These are phyloP conservation scores for Morphnarchus princeps DNA, from an alignment of 2,113 vertebrate species.

Conservation along the genomic window DNA sequence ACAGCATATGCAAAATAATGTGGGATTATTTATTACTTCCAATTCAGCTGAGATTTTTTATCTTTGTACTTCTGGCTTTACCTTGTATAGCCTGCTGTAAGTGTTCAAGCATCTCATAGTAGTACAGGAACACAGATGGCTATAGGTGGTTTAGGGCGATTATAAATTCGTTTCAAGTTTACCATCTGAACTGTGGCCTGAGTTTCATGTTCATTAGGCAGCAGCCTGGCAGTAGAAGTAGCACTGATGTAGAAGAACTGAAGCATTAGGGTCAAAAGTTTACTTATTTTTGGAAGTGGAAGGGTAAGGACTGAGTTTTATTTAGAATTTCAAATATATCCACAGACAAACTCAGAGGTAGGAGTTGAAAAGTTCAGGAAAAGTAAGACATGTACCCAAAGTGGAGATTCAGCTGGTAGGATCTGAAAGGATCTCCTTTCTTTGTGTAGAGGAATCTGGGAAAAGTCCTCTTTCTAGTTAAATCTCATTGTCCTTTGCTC, in stretches of 20 bases:
- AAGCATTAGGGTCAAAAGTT: neutral
- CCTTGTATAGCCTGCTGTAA: neutral
- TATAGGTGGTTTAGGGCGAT: neutral
- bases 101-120: neutral
- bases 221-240: neutral
- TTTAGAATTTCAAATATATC: neutral
- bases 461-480: neutral
- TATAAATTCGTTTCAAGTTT: neutral
- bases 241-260: neutral
- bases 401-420: neutral
- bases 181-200: neutral
- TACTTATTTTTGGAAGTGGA: neutral
- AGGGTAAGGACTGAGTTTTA: neutral
- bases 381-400: neutral
- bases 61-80: neutral
- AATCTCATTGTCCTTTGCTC: neutral
- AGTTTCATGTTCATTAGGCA: neutral
- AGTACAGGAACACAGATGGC: neutral
- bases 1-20: neutral
- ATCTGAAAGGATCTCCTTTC: neutral
- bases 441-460: neutral
- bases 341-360: neutral
- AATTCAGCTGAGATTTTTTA: neutral
- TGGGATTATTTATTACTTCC: neutral
- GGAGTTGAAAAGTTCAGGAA: neutral